These are phyloP conservation scores for Diplosoma virens DNA, from an alignment of 23 tunicate species.

Conservation along the genomic window DNA sequence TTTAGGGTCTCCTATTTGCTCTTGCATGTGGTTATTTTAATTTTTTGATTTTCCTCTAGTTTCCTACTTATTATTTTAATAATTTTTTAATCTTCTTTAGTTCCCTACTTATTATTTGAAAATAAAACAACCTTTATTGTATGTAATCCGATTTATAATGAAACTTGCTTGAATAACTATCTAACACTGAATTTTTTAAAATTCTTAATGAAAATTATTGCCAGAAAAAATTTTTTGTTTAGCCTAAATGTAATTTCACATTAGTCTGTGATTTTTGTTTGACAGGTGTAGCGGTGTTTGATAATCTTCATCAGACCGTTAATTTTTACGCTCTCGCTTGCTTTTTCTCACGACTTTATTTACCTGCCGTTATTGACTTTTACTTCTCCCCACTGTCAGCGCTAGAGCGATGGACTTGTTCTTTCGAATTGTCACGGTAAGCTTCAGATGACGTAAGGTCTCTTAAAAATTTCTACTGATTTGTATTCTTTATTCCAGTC, in stretches of 20 bases:
- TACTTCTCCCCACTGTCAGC: constrained; percentile 66
- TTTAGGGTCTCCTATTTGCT: too few relatives aligned
- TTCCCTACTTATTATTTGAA: too few relatives aligned
- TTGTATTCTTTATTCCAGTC: neutral
- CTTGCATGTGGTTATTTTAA: too few relatives aligned
- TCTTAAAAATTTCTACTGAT: neutral
- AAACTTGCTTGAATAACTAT: too few relatives aligned
- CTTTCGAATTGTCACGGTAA: constrained; percentile 44
- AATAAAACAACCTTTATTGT: too few relatives aligned
- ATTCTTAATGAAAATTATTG: too few relatives aligned
- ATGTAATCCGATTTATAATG: too few relatives aligned
- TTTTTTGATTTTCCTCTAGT: too few relatives aligned
- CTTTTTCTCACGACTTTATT: constrained; percentile 30
- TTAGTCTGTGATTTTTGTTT: neutral
- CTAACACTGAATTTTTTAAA: too few relatives aligned
- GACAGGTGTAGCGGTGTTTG: constrained; percentile 65
- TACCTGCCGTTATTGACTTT: constrained; percentile 33
- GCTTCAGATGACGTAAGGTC: neutral
- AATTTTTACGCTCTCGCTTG: constrained; percentile 40
- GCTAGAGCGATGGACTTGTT: constrained; percentile 54
- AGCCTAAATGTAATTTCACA: neutral
- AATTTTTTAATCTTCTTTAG: too few relatives aligned
- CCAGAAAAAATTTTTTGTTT: too few relatives aligned
- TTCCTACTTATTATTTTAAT: too few relatives aligned
- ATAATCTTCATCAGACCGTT: constrained; percentile 18